Conservation (phyloP, 2,888 invertebrate species). For the Yponomeuta malinellus region DNA sequence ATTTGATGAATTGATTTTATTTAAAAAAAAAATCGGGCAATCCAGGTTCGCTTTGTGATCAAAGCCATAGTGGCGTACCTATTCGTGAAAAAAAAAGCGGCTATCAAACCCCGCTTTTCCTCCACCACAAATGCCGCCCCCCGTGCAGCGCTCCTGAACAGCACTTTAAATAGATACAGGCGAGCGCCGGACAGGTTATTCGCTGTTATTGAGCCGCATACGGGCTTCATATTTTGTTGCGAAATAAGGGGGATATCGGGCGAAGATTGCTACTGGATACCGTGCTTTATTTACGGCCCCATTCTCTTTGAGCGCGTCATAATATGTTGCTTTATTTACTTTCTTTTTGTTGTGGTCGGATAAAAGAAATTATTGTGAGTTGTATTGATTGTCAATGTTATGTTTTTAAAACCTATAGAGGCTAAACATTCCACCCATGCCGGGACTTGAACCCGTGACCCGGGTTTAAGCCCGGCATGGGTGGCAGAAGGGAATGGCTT, state of each 20-base stretch:
- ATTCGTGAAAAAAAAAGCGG: no score
- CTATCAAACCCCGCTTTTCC: not conserved
- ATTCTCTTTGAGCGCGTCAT: not conserved
- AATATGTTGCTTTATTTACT: not conserved
- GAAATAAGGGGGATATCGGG: slow-evolving; percentile 19
- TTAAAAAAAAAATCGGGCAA: no score
- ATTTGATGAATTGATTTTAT: no score
- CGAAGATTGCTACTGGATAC: slow-evolving; percentile 15
- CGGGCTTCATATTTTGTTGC: slow-evolving; percentile 22
- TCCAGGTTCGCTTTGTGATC: no score
- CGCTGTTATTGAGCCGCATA: slow-evolving; percentile 25
- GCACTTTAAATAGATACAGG: slow-evolving; percentile 26
- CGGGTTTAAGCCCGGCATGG: no score
- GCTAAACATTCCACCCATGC: no score
- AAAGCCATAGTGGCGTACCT: no score
- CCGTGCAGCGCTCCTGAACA: slow-evolving; percentile 11
- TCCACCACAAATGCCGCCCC: not conserved
- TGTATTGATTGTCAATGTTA: no score
- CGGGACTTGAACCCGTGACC: no score
- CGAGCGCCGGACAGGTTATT: slow-evolving; percentile 28
- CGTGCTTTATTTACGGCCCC: slow-evolving; percentile 12
- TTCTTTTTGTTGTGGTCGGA: not conserved
- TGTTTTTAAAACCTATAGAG: no score
- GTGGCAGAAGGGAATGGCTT: no score
- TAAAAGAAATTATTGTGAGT: no score